A percentile compares a stretch with the other conserved stretches of the same genome.
Evolutionary conservation across 2,888 invertebrate species (phyloP).

Genomic region (Slavum lentiscoides): DNA sequence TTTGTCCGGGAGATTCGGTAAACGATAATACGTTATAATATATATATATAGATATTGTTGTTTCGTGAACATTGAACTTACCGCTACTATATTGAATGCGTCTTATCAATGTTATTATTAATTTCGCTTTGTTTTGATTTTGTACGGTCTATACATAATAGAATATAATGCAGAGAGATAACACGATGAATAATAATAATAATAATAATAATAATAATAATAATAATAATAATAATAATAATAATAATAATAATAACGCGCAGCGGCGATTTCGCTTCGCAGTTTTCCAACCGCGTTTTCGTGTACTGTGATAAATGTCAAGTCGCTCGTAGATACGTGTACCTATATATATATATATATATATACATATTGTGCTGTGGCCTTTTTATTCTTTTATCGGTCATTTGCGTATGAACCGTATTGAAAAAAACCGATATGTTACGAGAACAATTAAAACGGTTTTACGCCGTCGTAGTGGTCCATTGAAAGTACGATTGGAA

Average conservation of each 20-base stretch:
- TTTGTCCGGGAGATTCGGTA: too few relatives aligned
- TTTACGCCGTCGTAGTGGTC: background rate
- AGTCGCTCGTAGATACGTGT: too few relatives aligned
- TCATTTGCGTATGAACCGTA: background rate
- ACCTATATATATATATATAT: too few relatives aligned
- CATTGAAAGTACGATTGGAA: background rate
- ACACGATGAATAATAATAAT: background rate
- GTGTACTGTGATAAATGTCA: too few relatives aligned
- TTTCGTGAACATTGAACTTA: background rate
- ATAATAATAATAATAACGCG: background rate
- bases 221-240: too few relatives aligned
- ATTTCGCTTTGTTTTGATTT: slow-evolving; percentile 22
- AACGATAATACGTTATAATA: too few relatives aligned
- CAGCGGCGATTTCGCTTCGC: background rate
- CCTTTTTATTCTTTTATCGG: background rate
- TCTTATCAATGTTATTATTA: slow-evolving; percentile 2
- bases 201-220: too few relatives aligned
- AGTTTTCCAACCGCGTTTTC: background rate
- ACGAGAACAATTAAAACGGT: background rate
- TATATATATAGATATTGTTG: too few relatives aligned
- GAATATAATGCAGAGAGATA: slow-evolving; percentile 5
- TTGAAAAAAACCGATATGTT: too few relatives aligned
- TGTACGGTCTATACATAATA: background rate
- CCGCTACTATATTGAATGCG: background rate
- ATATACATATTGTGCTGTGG: background rate